These are phyloP conservation scores for Chaetodon trifascialis DNA, from an alignment of 2,113 vertebrate genomes.

Conservation along the genomic window DNA sequence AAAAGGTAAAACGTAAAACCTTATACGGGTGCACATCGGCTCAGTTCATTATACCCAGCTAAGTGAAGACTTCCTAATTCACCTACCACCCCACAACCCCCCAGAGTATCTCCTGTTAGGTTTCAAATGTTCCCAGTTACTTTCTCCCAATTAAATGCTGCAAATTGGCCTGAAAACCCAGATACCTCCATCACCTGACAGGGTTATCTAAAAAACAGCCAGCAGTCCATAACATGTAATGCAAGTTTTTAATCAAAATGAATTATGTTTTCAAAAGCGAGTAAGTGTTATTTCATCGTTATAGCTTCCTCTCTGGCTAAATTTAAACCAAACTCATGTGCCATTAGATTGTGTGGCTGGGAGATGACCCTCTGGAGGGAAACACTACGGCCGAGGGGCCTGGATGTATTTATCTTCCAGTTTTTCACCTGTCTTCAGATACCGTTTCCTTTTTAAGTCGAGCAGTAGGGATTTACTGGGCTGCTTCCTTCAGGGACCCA, in stretches of 20 bases:
- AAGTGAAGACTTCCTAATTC: slow-evolving; percentile 82
- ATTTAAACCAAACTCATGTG: slow-evolving; percentile 75
- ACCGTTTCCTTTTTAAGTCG: slow-evolving; percentile 91
- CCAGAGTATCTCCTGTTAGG: slow-evolving; percentile 50
- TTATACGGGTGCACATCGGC: slow-evolving; percentile 75
- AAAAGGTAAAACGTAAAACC: slow-evolving; percentile 73
- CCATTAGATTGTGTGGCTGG: slow-evolving; percentile 68
- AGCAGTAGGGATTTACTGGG: slow-evolving; percentile 91
- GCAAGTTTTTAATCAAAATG: slow-evolving; percentile 67
- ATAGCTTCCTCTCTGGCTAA: slow-evolving; percentile 75
- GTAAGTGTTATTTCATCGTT: slow-evolving; percentile 71
- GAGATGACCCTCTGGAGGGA: slow-evolving; percentile 68
- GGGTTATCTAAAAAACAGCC: slow-evolving; percentile 64
- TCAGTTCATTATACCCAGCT: slow-evolving; percentile 78
- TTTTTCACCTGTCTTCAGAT: slow-evolving; percentile 96
- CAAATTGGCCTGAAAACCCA: slow-evolving; percentile 60
- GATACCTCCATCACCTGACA: slow-evolving; percentile 14
- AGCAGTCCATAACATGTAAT: slow-evolving; percentile 29
- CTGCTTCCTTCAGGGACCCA: slow-evolving; percentile 91
- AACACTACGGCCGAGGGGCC: slow-evolving; percentile 56
- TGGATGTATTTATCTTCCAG: slow-evolving; percentile 85
- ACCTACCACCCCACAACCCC: slow-evolving; percentile 50
- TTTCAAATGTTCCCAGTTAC: slow-evolving; percentile 56
- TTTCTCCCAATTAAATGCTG: slow-evolving; percentile 48
- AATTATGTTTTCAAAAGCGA: slow-evolving; percentile 62